Percentiles rank a stretch among this genome's conserved stretches.
These are phyloP conservation scores for Caenorhabditis afra DNA, from an alignment of 2,888 invertebrate genomes.

Conservation along the genomic window DNA sequence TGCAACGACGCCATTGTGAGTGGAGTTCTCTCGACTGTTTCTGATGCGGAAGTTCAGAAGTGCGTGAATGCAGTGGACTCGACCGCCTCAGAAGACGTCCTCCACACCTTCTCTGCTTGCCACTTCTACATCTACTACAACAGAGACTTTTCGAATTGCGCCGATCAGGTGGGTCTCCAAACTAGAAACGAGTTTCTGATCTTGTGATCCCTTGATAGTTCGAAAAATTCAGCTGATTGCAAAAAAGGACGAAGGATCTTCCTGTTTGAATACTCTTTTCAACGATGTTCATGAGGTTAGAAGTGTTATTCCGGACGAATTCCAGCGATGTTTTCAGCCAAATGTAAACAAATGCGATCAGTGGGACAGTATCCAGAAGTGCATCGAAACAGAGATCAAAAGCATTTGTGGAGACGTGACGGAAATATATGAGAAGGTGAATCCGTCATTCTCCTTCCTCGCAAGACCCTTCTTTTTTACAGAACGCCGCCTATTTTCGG, in stretches of 20 bases:
- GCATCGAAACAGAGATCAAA: slow-evolving; percentile 30
- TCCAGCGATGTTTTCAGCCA: slow-evolving; percentile 5
- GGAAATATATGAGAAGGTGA: slow-evolving; percentile 41
- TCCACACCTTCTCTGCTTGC: slow-evolving; percentile 40
- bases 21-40: not conserved
- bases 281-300: slow-evolving; percentile 21
- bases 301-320: no score
- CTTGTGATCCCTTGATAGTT: no score
- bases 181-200: not conserved
- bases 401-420: slow-evolving; percentile 31
- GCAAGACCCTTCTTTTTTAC: slow-evolving; percentile 25
- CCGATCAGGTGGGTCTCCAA: slow-evolving; percentile 21
- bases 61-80: slow-evolving; percentile 35
- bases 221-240: slow-evolving; percentile 18
- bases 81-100: slow-evolving; percentile 21
- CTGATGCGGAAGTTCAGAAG: slow-evolving; percentile 20
- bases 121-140: slow-evolving; percentile 42
- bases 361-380: slow-evolving; percentile 41
- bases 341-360: slow-evolving; percentile 7
- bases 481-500: slow-evolving; percentile 48
- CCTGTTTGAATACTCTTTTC: slow-evolving; percentile 26
- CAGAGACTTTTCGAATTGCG: slow-evolving; percentile 27
- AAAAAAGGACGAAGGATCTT: slow-evolving; percentile 14
- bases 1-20: slow-evolving; percentile 44
- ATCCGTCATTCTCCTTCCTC: slow-evolving; percentile 16